Percentiles rank a stretch among this genome's conserved stretches.
phyloP scores from a whole-genome alignment of 2,113 vertebrate genomes.

The Nestor notabilis region DNA sequence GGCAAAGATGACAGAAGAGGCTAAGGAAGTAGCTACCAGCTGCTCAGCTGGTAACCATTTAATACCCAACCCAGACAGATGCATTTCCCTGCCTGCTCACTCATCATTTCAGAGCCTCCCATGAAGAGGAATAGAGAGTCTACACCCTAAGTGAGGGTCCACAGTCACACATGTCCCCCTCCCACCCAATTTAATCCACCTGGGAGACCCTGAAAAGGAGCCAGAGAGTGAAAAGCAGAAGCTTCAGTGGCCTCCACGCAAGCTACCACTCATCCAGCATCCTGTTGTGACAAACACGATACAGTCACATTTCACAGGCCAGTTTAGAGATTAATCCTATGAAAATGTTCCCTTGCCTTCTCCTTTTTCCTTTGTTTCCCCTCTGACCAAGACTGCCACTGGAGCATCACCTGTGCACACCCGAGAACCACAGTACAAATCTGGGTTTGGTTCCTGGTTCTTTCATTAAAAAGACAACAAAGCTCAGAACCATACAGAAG shows the following conservation, averaged over 20 bases:
- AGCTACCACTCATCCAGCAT: accelerated
- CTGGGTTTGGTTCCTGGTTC: background rate
- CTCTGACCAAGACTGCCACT: background rate
- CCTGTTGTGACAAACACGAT: accelerated
- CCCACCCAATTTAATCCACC: background rate
- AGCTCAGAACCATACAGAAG: background rate
- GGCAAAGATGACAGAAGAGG: background rate
- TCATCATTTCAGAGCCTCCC: background rate
- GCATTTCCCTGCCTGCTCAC: background rate
- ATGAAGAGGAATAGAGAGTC: background rate
- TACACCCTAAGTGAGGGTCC: background rate
- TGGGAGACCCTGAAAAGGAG: background rate
- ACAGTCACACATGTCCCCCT: too few relatives aligned
- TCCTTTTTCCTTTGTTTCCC: background rate
- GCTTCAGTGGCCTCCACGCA: background rate
- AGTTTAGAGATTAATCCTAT: background rate
- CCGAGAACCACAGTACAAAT: background rate
- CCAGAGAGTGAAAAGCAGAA: background rate
- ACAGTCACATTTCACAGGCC: background rate
- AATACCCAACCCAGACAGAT: background rate
- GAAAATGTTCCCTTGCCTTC: background rate
- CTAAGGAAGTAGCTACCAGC: background rate
- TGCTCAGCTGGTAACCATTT: background rate
- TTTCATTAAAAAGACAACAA: background rate
- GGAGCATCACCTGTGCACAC: background rate